Evolutionary conservation across 2,113 vertebrate genomes (phyloP), one percentile per base, ranked within the genome.

Genomic region (Hystrix cristata): DNA sequence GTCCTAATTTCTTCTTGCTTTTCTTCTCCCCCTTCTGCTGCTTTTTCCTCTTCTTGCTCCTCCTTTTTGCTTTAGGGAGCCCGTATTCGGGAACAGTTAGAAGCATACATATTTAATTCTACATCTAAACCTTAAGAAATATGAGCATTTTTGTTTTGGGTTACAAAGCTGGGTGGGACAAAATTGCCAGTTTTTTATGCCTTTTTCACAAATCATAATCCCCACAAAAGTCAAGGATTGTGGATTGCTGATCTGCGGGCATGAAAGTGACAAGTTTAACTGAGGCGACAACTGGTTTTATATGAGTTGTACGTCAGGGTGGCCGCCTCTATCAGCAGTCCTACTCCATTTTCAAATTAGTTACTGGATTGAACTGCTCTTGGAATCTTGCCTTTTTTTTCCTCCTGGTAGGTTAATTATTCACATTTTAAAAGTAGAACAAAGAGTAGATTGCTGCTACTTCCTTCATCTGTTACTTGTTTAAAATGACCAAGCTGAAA

Each of bases 351-450:
- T 86, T 94, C 79, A 87, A 94, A 93, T 7, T 80, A 76, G 64
- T 96, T 93, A 43, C 80, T 90, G 71, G 59, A 10, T 19, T 38
- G 84, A 93, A 78, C 55, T 60, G 46, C 86, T 95, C 51, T 93
- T 89, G 87, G 90, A 90, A 76, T 78, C 94, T 60, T 91, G 38
- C 6, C 11, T 59, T 64, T 60, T 74, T 57, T 60, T 72, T 46
- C 53, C 64, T 55, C 79, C 87, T 51, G 46, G 67, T 74, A 96
- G 72, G 97, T 97, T 95, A 97, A 96, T 97, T 96, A 96, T 97
- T 97, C 86, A 97, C 86, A 81, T 93, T 93, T 95, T 94, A 92
- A 93, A 97, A 95, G 96, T 76, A 95, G 87, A 96, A 93, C 95
- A 93, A 91, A 96, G 29, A 53, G 46, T 78, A 74, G n/a, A 64